Evolutionary conservation across 2,797 vertebrate species (phyloP), one percentile per base, ranked within the genome.

Genomic region (Parambassis ranga): DNA sequence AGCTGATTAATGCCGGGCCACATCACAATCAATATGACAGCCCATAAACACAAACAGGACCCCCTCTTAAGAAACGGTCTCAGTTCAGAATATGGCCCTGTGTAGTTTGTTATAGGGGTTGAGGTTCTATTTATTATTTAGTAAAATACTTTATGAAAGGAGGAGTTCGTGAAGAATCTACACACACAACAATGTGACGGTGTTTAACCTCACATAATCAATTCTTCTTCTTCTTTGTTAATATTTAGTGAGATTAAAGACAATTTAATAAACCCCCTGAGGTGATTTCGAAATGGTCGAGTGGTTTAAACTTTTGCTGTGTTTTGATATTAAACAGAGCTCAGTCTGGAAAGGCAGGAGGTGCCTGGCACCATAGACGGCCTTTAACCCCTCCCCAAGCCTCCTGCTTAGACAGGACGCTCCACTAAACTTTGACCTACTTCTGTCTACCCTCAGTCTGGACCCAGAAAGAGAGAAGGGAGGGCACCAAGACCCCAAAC

Each of bases 361-460:
- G 30, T 50, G 36, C 62, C 59, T 69, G 56, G 55, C 28, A 65
- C 51, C 22, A 51, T 51, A 11, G 13, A 31, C 4, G 19, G 56
- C 68, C 52, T 46, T 66, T 52, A 62, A 65, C 27, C 38, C 49
- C 70, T 59, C 67, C 41, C 44, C 48, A 71, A 43, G 71, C 77
- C 58, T 77, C 44, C 76, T 71, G 65, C 75, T 81, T 79, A 88
- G 87, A 89, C 84, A 53, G 81, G 79, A 91, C 75, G 83, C 88
- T 88, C 77, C 71, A 82, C 60, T 91, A 85, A 90, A 89, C 85
- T 89, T 88, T 83, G 88, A 90, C 91, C 89, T 77, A 89, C 79
- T 92, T 91, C 56, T 73, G 73, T 67, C 65, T 55, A 38, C 42
- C 30, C 66, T 75, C 35, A 59, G 76, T 77, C 74, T 79, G 55